Evolutionary conservation across 2,113 vertebrate species (phyloP), one percentile per base, ranked within the genome.

Genomic region (Tachuris rubrigastra): DNA sequence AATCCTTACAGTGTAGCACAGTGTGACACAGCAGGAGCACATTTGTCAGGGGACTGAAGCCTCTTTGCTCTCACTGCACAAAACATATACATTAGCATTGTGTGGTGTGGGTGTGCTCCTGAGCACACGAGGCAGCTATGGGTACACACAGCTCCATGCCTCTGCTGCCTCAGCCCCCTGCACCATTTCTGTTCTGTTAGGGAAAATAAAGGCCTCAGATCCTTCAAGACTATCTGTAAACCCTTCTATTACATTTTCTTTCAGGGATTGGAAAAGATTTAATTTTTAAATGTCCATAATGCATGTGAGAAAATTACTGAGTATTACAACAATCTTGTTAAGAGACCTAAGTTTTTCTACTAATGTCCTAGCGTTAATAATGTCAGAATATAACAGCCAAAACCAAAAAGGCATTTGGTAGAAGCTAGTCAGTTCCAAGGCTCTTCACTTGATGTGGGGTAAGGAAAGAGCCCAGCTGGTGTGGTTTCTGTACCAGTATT

Each of bases 1-100:
- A 97, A 97, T 95, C 95, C 94, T 95, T 93, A 93, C 93, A 89
- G 96, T 95, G 94, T 84, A 95, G 83, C 93, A 91, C 91, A 94
- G 96, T 94, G 80, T 71, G 89, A 95, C 96, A 94, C 96, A 95
- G 96, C 95, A 66, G 96, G 96, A 96, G 95, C 84, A 86, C 83
- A 74, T 95, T 93, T 93, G 95, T 92, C 94, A 95, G 89, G 72
- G 82, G 84, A 84, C 89, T 85, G 91, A 85, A 93, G 94, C 84
- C 91, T 91, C 93, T 92, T 72, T 89, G 83, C 89, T 95, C 93
- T 87, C 82, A 71, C 83, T 0, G 53, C 84, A 95, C 83, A 92
- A 77, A 92, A 95, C 90, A 94, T 86, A 94, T 88, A 88, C 93
- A 89, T 92, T 66, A 96, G 89, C 93, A 95, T 84, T 74, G 91